These are phyloP conservation scores for Margaritifera margaritifera DNA, from an alignment of 2,888 invertebrate species.

Conservation along the genomic window DNA sequence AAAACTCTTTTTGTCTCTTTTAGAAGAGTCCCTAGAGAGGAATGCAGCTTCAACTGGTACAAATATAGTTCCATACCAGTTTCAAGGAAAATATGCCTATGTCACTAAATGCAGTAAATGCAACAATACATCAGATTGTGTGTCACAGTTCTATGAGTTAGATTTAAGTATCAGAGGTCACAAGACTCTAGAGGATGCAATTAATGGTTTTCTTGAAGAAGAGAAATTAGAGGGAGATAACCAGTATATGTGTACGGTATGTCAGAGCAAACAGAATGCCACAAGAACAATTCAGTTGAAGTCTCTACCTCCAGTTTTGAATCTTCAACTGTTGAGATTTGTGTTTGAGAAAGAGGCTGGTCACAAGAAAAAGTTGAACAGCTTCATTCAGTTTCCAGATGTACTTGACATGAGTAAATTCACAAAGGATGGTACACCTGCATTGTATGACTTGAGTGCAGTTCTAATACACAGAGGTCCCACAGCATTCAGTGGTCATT, in stretches of 20 bases:
- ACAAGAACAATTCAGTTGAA: constrained; percentile 76
- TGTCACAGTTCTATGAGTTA: constrained; percentile 78
- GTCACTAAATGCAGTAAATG: constrained; percentile 76
- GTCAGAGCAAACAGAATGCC: constrained; percentile 78
- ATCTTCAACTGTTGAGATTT: constrained; percentile 79
- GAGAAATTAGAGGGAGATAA: constrained; percentile 78
- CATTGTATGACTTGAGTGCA: constrained; percentile 77
- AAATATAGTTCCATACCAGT: constrained; percentile 74
- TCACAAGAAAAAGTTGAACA: constrained; percentile 78
- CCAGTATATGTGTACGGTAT: constrained; percentile 77
- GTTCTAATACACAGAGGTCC: constrained; percentile 80
- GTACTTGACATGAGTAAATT: constrained; percentile 77
- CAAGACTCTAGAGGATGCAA: constrained; percentile 75
- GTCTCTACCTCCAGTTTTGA: constrained; percentile 77
- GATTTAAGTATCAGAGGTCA: constrained; percentile 77
- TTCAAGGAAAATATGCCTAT: constrained; percentile 75
- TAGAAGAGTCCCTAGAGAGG: constrained; percentile 76
- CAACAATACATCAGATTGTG: constrained; percentile 75
- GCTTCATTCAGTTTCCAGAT: constrained; percentile 78
- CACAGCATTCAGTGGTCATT: constrained; percentile 81
- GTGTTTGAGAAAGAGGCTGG: constrained; percentile 79
- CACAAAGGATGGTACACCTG: constrained; percentile 10
- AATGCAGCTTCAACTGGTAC: constrained; percentile 64
- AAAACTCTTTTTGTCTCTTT: constrained; percentile 77
- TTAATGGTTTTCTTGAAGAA: constrained; percentile 77